phyloP scores from a whole-genome alignment of 1,140 invertebrate species.

The Callitettix versicolor region DNA sequence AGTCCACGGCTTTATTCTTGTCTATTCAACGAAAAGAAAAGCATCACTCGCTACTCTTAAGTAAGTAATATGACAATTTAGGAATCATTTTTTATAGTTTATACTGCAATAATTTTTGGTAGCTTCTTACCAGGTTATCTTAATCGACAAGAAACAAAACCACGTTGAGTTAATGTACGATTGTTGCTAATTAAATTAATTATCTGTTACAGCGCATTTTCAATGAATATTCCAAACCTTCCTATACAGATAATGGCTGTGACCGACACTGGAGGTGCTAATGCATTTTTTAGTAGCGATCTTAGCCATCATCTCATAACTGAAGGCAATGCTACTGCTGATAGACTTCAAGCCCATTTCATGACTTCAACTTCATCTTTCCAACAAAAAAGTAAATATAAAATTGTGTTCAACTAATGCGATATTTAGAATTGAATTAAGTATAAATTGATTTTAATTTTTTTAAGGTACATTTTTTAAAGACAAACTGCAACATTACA shows the following conservation, averaged over 20 bases:
- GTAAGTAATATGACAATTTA: too few relatives aligned
- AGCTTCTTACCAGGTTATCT: background rate
- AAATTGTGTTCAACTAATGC: background rate
- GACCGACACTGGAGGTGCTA: conserved; percentile 73
- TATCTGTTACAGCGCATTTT: conserved; percentile 66
- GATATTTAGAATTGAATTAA: background rate
- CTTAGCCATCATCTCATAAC: conserved; percentile 82
- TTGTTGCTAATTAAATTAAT: conserved; percentile 6
- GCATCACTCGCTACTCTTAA: conserved; percentile 87
- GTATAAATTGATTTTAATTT: background rate
- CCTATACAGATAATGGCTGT: conserved; percentile 92
- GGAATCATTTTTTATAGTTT: too few relatives aligned
- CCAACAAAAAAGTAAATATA: conserved; percentile 66
- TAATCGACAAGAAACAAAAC: background rate
- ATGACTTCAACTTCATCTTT: conserved; percentile 73
- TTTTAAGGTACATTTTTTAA: background rate
- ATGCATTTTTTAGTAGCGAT: conserved; percentile 84
- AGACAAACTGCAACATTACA: too few relatives aligned
- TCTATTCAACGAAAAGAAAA: conserved; percentile 91
- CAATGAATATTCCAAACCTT: conserved; percentile 85
- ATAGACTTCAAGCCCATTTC: conserved; percentile 82
- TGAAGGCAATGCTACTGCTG: conserved; percentile 86
- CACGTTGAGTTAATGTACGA: too few relatives aligned
- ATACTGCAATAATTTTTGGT: background rate
- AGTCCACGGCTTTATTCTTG: conserved; percentile 91